A percentile compares a stretch with the other conserved stretches of the same genome.
Evolutionary conservation across 2,113 vertebrate genomes (phyloP).

Genomic region (Sula dactylatra): DNA sequence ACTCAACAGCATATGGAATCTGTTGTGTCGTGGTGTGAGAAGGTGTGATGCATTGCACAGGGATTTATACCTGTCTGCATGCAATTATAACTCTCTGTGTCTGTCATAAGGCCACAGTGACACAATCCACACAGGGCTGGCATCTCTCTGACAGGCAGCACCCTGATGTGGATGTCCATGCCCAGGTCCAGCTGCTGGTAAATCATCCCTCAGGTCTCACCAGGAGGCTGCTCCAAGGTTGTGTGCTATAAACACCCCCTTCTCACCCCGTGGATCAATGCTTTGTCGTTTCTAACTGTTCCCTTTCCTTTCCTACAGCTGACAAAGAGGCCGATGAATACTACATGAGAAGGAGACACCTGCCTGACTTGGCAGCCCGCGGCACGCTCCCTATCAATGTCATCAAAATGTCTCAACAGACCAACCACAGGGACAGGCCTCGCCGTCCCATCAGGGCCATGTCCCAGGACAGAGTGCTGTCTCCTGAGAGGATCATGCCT

Average conservation of each 20-base stretch:
- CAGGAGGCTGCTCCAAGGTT: background rate
- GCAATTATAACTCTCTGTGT: background rate
- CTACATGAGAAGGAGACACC: constrained; percentile 91
- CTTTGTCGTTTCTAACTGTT: background rate
- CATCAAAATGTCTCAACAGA: constrained; percentile 90
- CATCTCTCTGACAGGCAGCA: background rate
- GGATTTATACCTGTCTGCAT: background rate
- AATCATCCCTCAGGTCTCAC: accelerated
- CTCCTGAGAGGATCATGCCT: constrained; percentile 79
- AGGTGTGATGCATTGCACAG: background rate
- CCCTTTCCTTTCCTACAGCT: constrained; percentile 72
- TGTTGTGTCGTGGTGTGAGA: background rate
- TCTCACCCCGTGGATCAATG: accelerated
- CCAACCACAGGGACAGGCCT: constrained; percentile 84
- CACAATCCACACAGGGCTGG: background rate
- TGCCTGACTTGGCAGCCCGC: constrained; percentile 92
- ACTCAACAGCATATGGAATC: accelerated
- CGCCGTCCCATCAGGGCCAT: constrained; percentile 93
- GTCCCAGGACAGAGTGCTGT: constrained; percentile 96
- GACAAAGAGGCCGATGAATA: constrained; percentile 98
- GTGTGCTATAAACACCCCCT: background rate
- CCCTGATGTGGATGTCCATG: background rate
- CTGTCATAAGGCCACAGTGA: background rate
- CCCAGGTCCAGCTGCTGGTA: background rate
- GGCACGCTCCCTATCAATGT: constrained; percentile 95